Evolutionary conservation across 2,888 invertebrate genomes (phyloP).

Genomic region (Drosophila gaucha): DNA sequence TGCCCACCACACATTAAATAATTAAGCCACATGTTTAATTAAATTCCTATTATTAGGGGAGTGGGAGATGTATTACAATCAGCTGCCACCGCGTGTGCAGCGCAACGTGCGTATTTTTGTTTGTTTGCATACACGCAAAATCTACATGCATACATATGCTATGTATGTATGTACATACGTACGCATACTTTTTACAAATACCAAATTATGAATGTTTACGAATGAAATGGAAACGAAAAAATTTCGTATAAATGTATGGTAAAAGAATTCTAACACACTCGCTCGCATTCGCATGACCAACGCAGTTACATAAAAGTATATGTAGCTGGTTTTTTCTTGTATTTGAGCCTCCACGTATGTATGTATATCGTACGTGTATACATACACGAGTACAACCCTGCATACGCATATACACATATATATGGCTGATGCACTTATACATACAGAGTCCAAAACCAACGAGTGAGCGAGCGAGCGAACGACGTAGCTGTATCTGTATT

Average conservation of each 20-base stretch:
- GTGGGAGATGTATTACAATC: conserved; percentile 33
- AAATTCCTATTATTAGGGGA: conserved; percentile 14
- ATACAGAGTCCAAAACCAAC: conserved; percentile 61
- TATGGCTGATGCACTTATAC: conserved; percentile 62
- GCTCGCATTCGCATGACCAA: conserved; percentile 71
- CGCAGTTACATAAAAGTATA: conserved; percentile 76
- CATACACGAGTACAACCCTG: conserved; percentile 62
- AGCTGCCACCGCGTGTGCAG: conserved; percentile 52
- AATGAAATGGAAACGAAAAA: conserved; percentile 82
- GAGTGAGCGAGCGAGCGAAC: conserved; percentile 72
- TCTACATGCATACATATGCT: conserved; percentile 49
- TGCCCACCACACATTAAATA: conserved; percentile 22
- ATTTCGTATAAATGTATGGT: conserved; percentile 76
- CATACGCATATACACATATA: conserved; percentile 37
- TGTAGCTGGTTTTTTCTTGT: conserved; percentile 60
- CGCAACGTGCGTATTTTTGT: conserved; percentile 54
- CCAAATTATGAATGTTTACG: conserved; percentile 81
- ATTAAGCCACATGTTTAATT: conserved; percentile 40
- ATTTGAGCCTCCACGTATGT: conserved; percentile 47
- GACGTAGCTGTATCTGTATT: conserved; percentile 64
- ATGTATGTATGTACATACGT: conserved; percentile 61
- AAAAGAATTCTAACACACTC: conserved; percentile 81
- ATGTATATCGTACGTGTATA: conserved; percentile 69
- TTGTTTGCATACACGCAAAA: conserved; percentile 63
- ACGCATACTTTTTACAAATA: conserved; percentile 76